Percentiles rank a stretch among this genome's conserved stretches.
phyloP scores from a whole-genome alignment of 1,140 invertebrate genomes.

The Scaptomyza montana region DNA sequence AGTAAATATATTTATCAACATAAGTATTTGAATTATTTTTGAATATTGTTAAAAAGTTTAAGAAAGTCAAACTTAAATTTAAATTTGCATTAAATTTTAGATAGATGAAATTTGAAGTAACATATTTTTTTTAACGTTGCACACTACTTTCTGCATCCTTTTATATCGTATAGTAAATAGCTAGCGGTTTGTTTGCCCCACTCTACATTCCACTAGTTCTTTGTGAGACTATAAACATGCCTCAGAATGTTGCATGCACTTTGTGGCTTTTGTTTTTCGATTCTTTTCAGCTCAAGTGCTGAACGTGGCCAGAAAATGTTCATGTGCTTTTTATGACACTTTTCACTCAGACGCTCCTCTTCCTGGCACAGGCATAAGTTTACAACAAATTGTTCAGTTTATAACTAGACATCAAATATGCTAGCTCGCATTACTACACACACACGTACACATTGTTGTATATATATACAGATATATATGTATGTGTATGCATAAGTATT shows the following conservation, averaged over 20 bases:
- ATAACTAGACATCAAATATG: conserved; percentile 62
- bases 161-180: conserved; percentile 45
- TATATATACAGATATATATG: too few relatives aligned
- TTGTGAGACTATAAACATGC: conserved; percentile 63
- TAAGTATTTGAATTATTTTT: too few relatives aligned
- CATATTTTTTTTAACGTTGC: too few relatives aligned
- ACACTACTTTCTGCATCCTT: neutral
- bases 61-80: too few relatives aligned
- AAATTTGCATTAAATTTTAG: too few relatives aligned
- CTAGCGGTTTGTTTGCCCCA: conserved; percentile 16
- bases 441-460: conserved; percentile 52
- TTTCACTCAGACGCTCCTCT: conserved; percentile 19
- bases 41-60: too few relatives aligned
- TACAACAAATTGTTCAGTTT: conserved; percentile 69
- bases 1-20: too few relatives aligned
- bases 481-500: neutral
- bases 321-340: conserved; percentile 73
- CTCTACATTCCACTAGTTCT: neutral
- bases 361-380: conserved; percentile 64
- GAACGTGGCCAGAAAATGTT: conserved; percentile 45
- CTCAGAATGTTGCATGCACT: conserved; percentile 67
- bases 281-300: conserved; percentile 46
- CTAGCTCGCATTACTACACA: conserved; percentile 1
- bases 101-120: too few relatives aligned
- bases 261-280: conserved; percentile 19